These are phyloP conservation scores for Leuciscus waleckii DNA, from an alignment of 2,797 vertebrate genomes.

Conservation along the genomic window DNA sequence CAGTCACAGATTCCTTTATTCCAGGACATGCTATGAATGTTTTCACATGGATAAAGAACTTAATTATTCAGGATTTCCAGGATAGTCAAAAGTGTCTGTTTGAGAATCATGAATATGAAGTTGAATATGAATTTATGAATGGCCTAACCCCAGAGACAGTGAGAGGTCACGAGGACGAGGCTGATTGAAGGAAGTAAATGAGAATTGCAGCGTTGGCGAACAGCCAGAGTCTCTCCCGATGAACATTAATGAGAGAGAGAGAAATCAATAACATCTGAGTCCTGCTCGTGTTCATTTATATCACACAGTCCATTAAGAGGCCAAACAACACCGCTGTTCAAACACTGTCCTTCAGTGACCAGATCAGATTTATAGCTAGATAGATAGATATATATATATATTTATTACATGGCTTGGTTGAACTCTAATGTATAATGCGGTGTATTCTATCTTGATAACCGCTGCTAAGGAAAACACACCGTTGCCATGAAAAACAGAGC, in stretches of 20 bases:
- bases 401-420: no score
- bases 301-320: neutral
- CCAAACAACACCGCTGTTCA: neutral
- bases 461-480: no score
- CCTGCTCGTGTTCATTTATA: neutral
- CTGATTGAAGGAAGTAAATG: neutral
- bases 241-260: conserved; percentile 20
- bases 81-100: neutral
- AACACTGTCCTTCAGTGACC: neutral
- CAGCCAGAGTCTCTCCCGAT: conserved; percentile 12
- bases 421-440: no score
- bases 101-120: conserved; percentile 8
- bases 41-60: neutral
- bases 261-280: conserved; percentile 11
- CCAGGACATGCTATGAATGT: neutral
- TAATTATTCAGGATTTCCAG: no score
- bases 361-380: neutral
- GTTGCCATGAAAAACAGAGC: no score
- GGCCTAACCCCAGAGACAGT: neutral
- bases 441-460: no score
- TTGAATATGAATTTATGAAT: neutral
- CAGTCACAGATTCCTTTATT: neutral
- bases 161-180: neutral
- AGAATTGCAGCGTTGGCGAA: neutral
- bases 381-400: no score